These are phyloP conservation scores for Epirrhoe tristata DNA, from an alignment of 2,888 invertebrate genomes.

Conservation along the genomic window DNA sequence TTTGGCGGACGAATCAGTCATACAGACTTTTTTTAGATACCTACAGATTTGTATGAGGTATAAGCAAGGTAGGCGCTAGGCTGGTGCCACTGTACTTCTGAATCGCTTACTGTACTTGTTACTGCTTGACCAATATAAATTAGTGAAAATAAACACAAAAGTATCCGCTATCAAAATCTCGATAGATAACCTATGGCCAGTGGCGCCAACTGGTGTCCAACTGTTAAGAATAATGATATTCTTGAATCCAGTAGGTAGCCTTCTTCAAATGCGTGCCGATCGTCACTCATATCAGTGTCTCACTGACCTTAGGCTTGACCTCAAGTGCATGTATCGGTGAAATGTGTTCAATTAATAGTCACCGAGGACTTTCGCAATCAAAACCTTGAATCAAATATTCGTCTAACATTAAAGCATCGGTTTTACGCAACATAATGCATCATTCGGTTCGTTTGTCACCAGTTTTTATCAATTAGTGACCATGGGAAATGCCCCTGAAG, in stretches of 20 bases:
- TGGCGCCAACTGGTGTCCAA: background rate
- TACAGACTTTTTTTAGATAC: background rate
- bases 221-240: too few relatives aligned
- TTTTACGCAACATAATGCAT: conserved; percentile 7
- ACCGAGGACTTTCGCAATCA: conserved; percentile 11
- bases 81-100: conserved; percentile 1
- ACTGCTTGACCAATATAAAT: too few relatives aligned
- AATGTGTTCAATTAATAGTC: conserved; percentile 6
- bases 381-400: conserved; percentile 12
- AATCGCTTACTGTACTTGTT: too few relatives aligned
- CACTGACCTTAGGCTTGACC: conserved; percentile 14
- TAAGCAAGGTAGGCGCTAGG: conserved; percentile 9
- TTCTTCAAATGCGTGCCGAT: background rate
- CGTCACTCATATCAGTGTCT: background rate
- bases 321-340: background rate
- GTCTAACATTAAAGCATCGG: conserved; percentile 3
- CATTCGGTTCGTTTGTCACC: background rate
- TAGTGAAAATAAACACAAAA: too few relatives aligned
- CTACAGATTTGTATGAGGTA: background rate
- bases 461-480: background rate
- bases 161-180: too few relatives aligned
- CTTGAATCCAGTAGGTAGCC: too few relatives aligned
- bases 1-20: too few relatives aligned
- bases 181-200: background rate
- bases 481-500: too few relatives aligned